Percentiles rank a stretch among this genome's conserved stretches.
phyloP scores from a whole-genome alignment of 2,113 vertebrate genomes.

The Pangasianodon hypophthalmus region DNA sequence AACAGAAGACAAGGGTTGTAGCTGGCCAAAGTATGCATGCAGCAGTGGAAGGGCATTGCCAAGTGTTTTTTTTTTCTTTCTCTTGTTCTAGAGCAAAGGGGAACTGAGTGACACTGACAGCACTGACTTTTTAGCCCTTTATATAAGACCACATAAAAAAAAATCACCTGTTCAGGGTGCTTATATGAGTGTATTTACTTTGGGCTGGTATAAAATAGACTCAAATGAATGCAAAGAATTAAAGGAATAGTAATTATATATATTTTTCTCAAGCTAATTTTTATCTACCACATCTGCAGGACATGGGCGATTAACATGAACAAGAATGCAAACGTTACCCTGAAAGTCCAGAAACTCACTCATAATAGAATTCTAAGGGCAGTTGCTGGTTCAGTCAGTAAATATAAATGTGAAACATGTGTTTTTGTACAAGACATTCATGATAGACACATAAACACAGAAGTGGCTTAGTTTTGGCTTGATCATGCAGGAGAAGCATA shows the following conservation, averaged over 20 bases:
- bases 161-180: neutral
- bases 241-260: neutral
- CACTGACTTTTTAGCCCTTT: no score
- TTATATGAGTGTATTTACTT: neutral
- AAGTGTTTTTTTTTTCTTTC: constrained; percentile 4
- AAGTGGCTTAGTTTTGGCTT: neutral
- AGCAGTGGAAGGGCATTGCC: constrained; percentile 21
- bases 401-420: no score
- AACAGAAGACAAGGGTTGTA: constrained; percentile 30
- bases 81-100: constrained; percentile 9
- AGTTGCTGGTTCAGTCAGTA: no score
- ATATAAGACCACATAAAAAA: neutral
- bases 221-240: neutral
- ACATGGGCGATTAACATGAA: neutral
- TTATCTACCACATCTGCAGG: neutral
- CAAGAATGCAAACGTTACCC: no score
- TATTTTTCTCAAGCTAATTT: neutral
- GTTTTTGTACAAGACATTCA: neutral
- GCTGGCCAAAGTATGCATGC: constrained; percentile 46
- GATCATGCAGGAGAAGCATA: neutral
- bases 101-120: constrained; percentile 20
- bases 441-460: neutral
- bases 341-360: no score
- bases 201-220: neutral
- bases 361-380: no score